Evolutionary conservation across 2,797 vertebrate species (phyloP).

Genomic region (Neosilurus mollespiculum): DNA sequence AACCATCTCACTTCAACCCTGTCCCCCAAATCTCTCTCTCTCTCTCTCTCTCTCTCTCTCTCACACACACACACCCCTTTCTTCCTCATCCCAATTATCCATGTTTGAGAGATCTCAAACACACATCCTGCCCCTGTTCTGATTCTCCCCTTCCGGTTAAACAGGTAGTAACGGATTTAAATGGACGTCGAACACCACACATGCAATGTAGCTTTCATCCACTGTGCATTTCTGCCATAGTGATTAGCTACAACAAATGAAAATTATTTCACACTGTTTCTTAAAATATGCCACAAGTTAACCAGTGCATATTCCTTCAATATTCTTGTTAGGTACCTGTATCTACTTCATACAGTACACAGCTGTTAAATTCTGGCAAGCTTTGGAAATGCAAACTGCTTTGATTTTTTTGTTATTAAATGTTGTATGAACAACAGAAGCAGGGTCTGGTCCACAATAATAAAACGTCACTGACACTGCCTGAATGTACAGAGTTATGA

Average conservation of each 20-base stretch:
- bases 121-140: constrained; percentile 4
- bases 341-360: not conserved
- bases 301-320: not conserved
- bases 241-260: not conserved
- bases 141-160: constrained; percentile 26
- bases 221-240: not conserved
- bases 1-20: constrained; percentile 61
- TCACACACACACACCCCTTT: constrained; percentile 24
- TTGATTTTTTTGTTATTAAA: not conserved
- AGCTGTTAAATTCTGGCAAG: not conserved
- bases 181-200: not conserved
- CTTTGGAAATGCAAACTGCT: not conserved
- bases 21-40: constrained; percentile 60
- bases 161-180: constrained; percentile 31
- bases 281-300: not conserved
- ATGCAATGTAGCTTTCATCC: not conserved
- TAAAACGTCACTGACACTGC: no score
- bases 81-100: constrained; percentile 39
- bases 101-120: constrained; percentile 54
- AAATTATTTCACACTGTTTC: not conserved
- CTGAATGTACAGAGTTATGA: no score
- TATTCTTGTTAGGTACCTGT: not conserved
- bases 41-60: not conserved
- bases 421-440: not conserved
- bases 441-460: not conserved